These are phyloP conservation scores for Geotrypetes seraphini DNA, from an alignment of 2,797 vertebrate genomes.

Conservation along the genomic window DNA sequence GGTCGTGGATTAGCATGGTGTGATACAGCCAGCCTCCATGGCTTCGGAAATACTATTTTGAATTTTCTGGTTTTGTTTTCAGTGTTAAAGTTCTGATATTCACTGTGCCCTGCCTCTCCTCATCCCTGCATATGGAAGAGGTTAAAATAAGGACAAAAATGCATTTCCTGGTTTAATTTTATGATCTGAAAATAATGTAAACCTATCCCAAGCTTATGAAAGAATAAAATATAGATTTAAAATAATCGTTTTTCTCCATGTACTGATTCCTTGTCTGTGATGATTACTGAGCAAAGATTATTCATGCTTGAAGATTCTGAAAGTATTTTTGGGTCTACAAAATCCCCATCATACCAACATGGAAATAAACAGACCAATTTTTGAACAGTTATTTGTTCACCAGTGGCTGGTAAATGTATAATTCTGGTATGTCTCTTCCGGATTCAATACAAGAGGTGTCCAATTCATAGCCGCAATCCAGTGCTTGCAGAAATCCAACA, in stretches of 20 bases:
- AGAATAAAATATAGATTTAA: conserved; percentile 58
- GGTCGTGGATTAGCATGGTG: conserved; percentile 44
- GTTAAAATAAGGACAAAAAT: conserved; percentile 22
- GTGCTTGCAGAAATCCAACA: too few relatives aligned
- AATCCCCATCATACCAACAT: not conserved
- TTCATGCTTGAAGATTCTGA: not conserved
- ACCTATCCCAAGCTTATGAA: conserved; percentile 46
- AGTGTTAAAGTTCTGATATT: conserved; percentile 49
- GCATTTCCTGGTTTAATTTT: conserved; percentile 45
- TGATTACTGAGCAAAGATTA: too few relatives aligned
- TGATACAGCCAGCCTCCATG: conserved; percentile 47
- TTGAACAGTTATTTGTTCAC: too few relatives aligned
- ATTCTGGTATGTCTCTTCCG: too few relatives aligned
- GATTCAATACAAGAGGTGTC: too few relatives aligned
- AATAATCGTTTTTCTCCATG: conserved; percentile 8
- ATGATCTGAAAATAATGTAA: conserved; percentile 52
- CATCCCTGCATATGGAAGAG: conserved; percentile 27
- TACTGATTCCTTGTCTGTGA: too few relatives aligned
- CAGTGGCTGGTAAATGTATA: too few relatives aligned
- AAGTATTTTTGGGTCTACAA: not conserved
- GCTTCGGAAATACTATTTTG: conserved; percentile 30
- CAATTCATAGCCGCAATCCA: too few relatives aligned
- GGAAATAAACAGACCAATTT: too few relatives aligned
- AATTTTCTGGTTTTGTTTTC: conserved; percentile 39
- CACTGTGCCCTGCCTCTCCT: conserved; percentile 28